These are phyloP conservation scores for Arctopsyche grandis DNA, from an alignment of 1,140 invertebrate genomes.

Conservation along the genomic window DNA sequence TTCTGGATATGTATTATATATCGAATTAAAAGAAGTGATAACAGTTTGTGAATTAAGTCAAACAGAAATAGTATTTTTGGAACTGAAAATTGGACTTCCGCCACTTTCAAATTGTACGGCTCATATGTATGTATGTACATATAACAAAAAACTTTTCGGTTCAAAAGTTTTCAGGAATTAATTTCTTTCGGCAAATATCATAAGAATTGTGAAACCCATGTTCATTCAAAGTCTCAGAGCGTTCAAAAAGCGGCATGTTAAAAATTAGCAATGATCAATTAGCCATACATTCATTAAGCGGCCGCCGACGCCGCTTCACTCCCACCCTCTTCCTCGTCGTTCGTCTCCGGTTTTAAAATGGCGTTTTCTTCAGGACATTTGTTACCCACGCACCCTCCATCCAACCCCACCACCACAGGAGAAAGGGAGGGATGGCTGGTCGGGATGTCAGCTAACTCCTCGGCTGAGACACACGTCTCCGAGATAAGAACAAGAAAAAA, in stretches of 20 bases:
- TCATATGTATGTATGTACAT: no score
- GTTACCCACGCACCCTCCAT: constrained; percentile 42
- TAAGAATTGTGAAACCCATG: no score
- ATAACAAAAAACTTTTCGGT: no score
- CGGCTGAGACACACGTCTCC: constrained; percentile 53
- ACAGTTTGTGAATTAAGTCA: no score
- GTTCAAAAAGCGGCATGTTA: constrained; percentile 4
- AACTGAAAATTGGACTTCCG: no score
- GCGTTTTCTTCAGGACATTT: constrained; percentile 49
- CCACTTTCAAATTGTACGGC: no score
- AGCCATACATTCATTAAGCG: constrained; percentile 49
- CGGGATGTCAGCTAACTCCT: constrained; percentile 47
- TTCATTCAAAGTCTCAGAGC: no score
- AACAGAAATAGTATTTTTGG: no score
- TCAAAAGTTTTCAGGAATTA: no score
- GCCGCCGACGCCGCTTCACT: not conserved
- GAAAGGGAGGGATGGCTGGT: not conserved
- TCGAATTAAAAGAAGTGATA: no score
- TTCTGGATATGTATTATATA: no score
- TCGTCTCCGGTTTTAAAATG: constrained; percentile 46
- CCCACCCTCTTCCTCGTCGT: not conserved
- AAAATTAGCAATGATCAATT: constrained; percentile 49
- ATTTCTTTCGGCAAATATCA: no score
- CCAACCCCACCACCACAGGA: not conserved
- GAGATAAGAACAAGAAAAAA: constrained; percentile 55